Base-by-base conservation (phyloP, 92 coral and sea anemone genomes). In the Phenganax subtilis region DNA sequence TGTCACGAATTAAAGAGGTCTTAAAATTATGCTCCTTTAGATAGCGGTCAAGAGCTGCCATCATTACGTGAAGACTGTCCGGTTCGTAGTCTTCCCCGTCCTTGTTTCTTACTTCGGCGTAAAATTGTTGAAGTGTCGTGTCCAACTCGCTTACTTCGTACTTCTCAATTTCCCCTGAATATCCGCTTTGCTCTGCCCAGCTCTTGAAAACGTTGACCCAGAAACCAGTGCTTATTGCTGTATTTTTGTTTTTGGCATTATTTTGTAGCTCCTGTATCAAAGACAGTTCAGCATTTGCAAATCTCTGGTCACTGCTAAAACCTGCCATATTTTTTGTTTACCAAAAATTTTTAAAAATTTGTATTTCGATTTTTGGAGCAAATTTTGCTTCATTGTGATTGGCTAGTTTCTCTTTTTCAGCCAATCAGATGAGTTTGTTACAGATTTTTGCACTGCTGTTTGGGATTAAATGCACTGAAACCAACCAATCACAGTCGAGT, bases 101-200 rank as follows among this genome's bases (percentile, higher is more conserved):
- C 54, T 73, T 68, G 58, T 68, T 51, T 29, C 82, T 66, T 8
- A 88, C 75, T 74, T 81, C 88, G 31, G 84, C 88, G 64, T 80
- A 87, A 81, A 87, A 80, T 75, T 64, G 55, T 54, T 78, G 27
- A 15, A 84, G 73, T 65, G 69, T 86, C 81, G 85, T 76, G 60
- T 89, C 87, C 79, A 77, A 80, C 14, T 78, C 74, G 14, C 29
- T 16, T 20, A 76, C 88, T 68, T 86, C 81, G 68, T 84, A 76
- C 52, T 67, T 86, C 27, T 73, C 75, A 20, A 86, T 81, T 10
- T 57, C 77, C 17, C 37, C 51, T 78, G 77, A 71, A 82, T 86
- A 71, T 25, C 80, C 85, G 71, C 55, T 71, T 25, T 56, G 62
- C 64, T 85, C 64, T 25, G 87, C 87, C 84, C 65, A 85, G 61